Conservation (phyloP, 1,140 invertebrate species). For the Leptinotarsa texana region DNA sequence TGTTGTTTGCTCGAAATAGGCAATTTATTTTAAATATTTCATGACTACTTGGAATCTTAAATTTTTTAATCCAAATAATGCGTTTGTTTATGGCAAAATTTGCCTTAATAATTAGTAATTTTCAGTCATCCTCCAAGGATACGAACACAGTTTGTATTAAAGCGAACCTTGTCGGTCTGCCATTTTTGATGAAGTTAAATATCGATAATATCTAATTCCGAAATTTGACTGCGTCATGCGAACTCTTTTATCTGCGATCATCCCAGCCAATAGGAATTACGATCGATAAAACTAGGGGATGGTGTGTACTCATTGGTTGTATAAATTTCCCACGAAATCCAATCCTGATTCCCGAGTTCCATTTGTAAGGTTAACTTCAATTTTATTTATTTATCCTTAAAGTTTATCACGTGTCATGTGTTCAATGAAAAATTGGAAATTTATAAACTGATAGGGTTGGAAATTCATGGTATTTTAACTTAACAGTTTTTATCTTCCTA, state of each 20-base stretch:
- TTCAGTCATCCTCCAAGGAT: background rate
- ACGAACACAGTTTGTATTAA: background rate
- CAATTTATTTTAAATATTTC: no score
- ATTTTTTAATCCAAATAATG: no score
- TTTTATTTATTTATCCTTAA: background rate
- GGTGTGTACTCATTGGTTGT: background rate
- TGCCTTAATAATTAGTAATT: background rate
- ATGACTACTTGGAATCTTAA: no score
- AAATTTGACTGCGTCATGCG: conserved; percentile 16
- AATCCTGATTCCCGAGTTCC: no score
- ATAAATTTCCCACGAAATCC: background rate
- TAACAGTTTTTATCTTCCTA: no score
- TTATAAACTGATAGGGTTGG: background rate
- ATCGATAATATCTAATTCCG: conserved; percentile 9
- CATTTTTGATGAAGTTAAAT: conserved; percentile 15
- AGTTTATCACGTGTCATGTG: background rate
- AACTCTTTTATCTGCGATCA: background rate
- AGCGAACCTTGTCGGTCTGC: background rate
- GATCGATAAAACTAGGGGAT: conserved; percentile 26
- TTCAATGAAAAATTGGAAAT: background rate
- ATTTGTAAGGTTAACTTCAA: no score
- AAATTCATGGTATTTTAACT: no score
- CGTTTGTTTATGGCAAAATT: no score
- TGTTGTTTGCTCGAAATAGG: no score
- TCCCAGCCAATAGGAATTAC: conserved; percentile 9